phyloP scores from a whole-genome alignment of 2,888 invertebrate species.

The Chydorus sphaericus region DNA sequence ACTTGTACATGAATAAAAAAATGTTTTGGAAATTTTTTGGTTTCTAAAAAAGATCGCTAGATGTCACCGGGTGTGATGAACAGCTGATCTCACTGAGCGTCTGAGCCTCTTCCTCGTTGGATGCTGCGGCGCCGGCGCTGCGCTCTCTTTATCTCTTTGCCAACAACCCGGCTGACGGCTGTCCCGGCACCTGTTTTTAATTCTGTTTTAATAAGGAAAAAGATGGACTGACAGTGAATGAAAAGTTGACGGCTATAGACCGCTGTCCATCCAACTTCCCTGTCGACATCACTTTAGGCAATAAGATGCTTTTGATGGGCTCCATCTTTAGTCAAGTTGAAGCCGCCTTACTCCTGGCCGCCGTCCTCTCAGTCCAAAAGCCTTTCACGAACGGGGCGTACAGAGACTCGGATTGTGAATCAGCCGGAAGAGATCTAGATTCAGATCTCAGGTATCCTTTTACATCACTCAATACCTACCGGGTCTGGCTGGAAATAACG shows the following conservation, averaged over 20 bases:
- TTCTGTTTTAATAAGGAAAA: too few species aligned
- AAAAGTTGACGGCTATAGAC: constrained; percentile 73
- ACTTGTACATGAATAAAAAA: too few species aligned
- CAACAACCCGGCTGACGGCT: too few species aligned
- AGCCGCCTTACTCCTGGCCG: constrained; percentile 74
- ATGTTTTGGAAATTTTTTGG: too few species aligned
- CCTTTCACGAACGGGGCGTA: constrained; percentile 82
- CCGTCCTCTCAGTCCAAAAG: constrained; percentile 81
- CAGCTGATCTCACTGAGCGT: too few species aligned
- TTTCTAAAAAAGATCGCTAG: too few species aligned
- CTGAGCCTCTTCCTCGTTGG: too few species aligned
- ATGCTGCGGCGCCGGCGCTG: too few species aligned
- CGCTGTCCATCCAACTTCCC: constrained; percentile 74
- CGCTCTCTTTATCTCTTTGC: too few species aligned
- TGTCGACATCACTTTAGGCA: constrained; percentile 86
- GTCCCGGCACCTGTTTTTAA: too few species aligned
- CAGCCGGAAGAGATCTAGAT: constrained; percentile 60
- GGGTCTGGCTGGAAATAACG: constrained; percentile 76
- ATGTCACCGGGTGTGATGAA: too few species aligned
- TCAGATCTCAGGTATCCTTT: constrained; percentile 94
- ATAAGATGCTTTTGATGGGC: constrained; percentile 92
- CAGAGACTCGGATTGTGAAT: constrained; percentile 67
- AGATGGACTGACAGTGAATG: constrained; percentile 63
- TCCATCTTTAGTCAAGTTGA: constrained; percentile 76
- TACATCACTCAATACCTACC: constrained; percentile 69